Conservation (phyloP, 2,113 vertebrate genomes). For the Heteronetta atricapilla region DNA sequence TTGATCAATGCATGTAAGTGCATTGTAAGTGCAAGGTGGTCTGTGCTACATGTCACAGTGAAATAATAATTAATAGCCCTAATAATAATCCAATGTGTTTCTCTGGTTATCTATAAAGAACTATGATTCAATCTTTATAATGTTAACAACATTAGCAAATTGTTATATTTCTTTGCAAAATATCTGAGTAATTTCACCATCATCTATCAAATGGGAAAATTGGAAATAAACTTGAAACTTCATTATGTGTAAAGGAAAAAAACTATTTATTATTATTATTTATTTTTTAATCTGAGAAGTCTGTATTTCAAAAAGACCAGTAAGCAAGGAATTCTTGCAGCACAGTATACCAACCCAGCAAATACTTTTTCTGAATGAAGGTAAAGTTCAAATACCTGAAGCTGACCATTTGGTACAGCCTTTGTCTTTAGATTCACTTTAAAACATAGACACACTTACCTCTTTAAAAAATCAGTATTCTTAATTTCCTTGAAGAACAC, state of each 20-base stretch:
- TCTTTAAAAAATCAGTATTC: not conserved
- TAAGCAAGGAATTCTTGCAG: not conserved
- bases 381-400: not conserved
- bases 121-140: not conserved
- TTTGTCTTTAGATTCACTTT: not conserved
- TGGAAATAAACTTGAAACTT: conserved; percentile 3
- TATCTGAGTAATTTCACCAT: not conserved
- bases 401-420: not conserved
- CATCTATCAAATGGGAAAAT: not conserved
- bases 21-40: not conserved
- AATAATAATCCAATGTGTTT: not conserved
- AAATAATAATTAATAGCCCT: conserved; percentile 38
- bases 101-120: not conserved
- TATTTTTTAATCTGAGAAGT: not conserved
- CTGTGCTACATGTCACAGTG: not conserved
- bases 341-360: not conserved
- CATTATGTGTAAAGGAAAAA: not conserved
- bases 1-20: not conserved
- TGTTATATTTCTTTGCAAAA: not conserved
- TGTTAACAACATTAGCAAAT: not conserved
- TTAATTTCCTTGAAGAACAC: not conserved
- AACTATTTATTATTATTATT: not conserved
- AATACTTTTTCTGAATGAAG: not conserved
- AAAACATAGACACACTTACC: not conserved
- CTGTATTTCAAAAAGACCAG: not conserved